phyloP scores from a whole-genome alignment of 2,797 vertebrate species.

The Megalops cyprinoides region DNA sequence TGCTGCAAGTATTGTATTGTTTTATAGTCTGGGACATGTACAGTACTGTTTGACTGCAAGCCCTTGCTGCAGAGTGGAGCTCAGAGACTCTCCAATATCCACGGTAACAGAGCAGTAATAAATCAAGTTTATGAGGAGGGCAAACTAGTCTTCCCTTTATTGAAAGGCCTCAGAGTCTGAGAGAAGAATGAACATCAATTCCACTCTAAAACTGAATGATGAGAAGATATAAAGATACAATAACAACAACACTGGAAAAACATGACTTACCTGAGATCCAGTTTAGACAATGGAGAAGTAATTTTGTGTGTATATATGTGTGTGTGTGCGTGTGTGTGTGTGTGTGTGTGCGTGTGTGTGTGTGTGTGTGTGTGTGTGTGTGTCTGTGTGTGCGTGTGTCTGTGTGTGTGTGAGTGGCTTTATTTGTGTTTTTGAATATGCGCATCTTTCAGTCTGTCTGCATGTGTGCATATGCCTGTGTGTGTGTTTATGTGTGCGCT shows the following conservation, averaged over 20 bases:
- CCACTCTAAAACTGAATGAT: not conserved
- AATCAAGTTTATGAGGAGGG: not conserved
- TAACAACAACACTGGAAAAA: not conserved
- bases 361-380: not conserved
- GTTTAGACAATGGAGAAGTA: not conserved
- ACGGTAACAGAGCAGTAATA: not conserved
- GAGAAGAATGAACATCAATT: not conserved
- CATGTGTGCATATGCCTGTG: no score
- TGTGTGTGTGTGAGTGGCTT: no score
- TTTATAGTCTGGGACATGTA: not conserved
- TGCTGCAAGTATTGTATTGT: not conserved
- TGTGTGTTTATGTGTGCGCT: no score
- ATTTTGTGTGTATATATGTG: not conserved
- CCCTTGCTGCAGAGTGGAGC: not conserved
- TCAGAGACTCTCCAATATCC: not conserved
- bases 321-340: not conserved
- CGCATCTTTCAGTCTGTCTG: no score
- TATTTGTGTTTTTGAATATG: no score
- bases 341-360: not conserved
- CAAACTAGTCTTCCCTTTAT: not conserved
- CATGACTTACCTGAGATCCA: not conserved
- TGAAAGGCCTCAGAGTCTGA: not conserved
- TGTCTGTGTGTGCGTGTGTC: no score
- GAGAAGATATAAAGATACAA: not conserved
- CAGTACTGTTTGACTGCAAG: not conserved